Base-by-base conservation (phyloP, 2,113 vertebrate species). In the Hippocampus mohnikei region DNA sequence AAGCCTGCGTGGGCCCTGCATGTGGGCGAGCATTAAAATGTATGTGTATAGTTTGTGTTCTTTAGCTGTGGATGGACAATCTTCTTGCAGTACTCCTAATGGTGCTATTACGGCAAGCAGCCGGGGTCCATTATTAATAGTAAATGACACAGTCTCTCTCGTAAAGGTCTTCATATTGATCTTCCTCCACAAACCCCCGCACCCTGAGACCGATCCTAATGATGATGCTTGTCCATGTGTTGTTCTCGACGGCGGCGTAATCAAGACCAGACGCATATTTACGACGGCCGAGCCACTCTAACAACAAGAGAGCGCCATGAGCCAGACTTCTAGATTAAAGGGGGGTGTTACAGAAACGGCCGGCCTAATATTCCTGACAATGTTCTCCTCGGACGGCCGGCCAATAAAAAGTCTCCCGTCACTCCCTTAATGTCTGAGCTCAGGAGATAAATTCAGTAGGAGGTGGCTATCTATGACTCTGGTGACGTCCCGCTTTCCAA, bases 101-200 rank as follows among this genome's bases (percentile, higher is more conserved):
- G 66, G 63, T 59, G 58, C 84, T 83, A 81, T 82, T 85, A 82
- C 83, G 82, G 79, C 81, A 84, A 68, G 48, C 42, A 10, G 76
- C 62, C 72, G 40, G 74, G 73, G 33, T 42, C 80, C 55, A 79
- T 86, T 85, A 87, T 87, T 84, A 90, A 86, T 86, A 80, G 81
- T 87, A 87, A 90, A 87, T 87, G 86, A 82, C 80, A 75, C 44
- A 55, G 62, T 13, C 9, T 77, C 67, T 78, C 77, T 83, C 68
- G 80, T 83, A 83, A 84, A 89, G 88, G 88, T 86, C 86, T 81
- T 76, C 66, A 76, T 86, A 90, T 90, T 87, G 88, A 90, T 87
- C 66, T 62, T 66, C 40, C 52, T 55, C 62, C 16, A 23, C 9
- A 33, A n/a, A 15, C 3, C 37, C 29, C 59, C 25, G 7, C n/a